Evolutionary conservation across 2,797 vertebrate species (phyloP).

Genomic region (Pipistrellus pygmaeus): DNA sequence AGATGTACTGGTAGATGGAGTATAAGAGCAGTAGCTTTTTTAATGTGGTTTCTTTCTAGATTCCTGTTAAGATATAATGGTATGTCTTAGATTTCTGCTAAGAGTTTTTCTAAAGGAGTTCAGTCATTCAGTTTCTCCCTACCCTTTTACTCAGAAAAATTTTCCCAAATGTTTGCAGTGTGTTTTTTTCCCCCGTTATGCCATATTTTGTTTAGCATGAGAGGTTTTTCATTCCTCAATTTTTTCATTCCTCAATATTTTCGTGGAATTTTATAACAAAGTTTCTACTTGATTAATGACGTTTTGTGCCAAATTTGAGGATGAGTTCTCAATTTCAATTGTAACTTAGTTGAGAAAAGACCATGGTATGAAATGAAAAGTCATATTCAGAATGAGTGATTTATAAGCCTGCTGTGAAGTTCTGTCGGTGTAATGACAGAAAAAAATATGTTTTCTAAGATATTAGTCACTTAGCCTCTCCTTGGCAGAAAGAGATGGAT

Average conservation of each 20-base stretch:
- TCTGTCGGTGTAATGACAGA: neutral
- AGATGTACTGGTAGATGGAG: neutral
- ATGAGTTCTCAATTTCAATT: conserved; percentile 35
- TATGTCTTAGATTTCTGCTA: neutral
- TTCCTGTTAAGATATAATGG: neutral
- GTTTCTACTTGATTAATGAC: neutral
- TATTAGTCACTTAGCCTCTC: neutral
- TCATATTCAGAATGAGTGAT: neutral
- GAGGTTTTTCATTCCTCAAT: neutral
- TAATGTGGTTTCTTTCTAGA: neutral
- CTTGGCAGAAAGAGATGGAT: neutral
- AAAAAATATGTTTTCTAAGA: neutral
- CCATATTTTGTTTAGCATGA: neutral
- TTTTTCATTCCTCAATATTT: neutral
- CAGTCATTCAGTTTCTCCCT: neutral
- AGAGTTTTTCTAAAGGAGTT: neutral
- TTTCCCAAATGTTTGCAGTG: neutral
- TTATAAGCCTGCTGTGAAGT: neutral
- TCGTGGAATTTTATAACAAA: neutral
- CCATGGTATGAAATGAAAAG: neutral
- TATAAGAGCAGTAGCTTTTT: neutral
- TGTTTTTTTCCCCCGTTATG: neutral
- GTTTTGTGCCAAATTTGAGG: neutral
- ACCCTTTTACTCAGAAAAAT: neutral
- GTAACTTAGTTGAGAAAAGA: conserved; percentile 15